Evolutionary conservation across 2,888 invertebrate species (phyloP), one percentile per base, ranked within the genome.

Genomic region (Leptopilina syphax): DNA sequence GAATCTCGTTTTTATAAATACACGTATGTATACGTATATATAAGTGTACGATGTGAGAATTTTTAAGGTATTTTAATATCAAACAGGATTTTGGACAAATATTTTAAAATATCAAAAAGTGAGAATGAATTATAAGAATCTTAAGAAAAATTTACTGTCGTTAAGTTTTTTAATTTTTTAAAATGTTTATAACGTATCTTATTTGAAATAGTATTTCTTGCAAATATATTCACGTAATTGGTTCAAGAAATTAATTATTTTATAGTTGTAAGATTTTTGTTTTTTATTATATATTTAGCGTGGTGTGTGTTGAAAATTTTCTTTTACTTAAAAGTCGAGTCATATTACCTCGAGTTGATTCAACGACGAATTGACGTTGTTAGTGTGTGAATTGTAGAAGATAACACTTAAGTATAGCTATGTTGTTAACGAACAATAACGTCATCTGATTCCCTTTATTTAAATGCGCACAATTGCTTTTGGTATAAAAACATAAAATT

Each of bases 371-470:
- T 47, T 27, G 7, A 70, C 34, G 54, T n/a, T 50, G 70, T 27
- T n/a, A 54, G n/a, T 67, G 44, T 54, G 54, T 54, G 70, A 9
- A 70, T 70, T 70, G 70, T 70, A 24, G 54, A 70, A 70, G 70
- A 70, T 70, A 70, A 70, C 47, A 12, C 68, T 8, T 44, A 47
- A 70, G 68, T 50, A 44, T 8, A 70, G 70, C 70, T 13, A 57
- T 8, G 63, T 63, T 24, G 70, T 54, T 70, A 70, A 13, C 54
- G 50, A 70, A 70, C 54, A 70, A 70, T 70, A 70, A 70, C 24
- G 70, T 70, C 70, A 70, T 50, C 54, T n/a, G 70, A 70, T 54
- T 70, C 70, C 70, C 27, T 70, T 70, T 70, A 54, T 70, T 50
- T 27, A 57, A n/a, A 70, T 9, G 24, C 27, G 27, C 54, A 54